These are phyloP conservation scores for Danaus plexippus DNA, from an alignment of 1,140 invertebrate species.

Conservation along the genomic window DNA sequence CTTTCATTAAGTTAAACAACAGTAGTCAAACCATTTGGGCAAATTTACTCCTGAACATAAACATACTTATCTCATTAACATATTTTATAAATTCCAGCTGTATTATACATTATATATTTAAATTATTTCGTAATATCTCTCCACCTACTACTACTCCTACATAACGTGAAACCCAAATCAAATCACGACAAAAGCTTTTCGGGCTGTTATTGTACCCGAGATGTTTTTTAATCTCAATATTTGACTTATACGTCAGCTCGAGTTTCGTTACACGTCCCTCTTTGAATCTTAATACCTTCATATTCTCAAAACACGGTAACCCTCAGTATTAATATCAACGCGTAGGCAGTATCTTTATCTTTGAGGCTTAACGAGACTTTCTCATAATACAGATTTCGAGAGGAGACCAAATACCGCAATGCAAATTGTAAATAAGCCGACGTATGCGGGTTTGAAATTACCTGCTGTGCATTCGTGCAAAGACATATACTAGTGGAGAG, in stretches of 20 bases:
- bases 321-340: slow-evolving; percentile 26
- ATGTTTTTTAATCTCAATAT: slow-evolving; percentile 16
- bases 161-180: background rate
- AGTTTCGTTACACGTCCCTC: slow-evolving; percentile 14
- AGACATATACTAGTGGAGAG: slow-evolving; percentile 33
- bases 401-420: slow-evolving; percentile 35
- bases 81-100: no score
- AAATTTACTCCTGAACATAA: no score
- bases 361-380: slow-evolving; percentile 22
- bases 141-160: background rate
- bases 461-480: slow-evolving; percentile 29
- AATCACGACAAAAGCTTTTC: slow-evolving; percentile 4
- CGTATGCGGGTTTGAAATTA: slow-evolving; percentile 33
- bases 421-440: slow-evolving; percentile 40
- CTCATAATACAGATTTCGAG: slow-evolving; percentile 30
- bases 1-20: no score
- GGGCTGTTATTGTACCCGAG: no score
- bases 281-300: slow-evolving; percentile 33
- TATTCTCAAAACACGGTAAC: slow-evolving; percentile 23
- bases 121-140: no score
- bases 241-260: slow-evolving; percentile 19
- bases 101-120: no score
- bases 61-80: no score
- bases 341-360: slow-evolving; percentile 28
- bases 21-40: no score